Evolutionary conservation across 2,888 invertebrate genomes (phyloP), one percentile per base, ranked within the genome.

Genomic region (Antheraea yamamai): DNA sequence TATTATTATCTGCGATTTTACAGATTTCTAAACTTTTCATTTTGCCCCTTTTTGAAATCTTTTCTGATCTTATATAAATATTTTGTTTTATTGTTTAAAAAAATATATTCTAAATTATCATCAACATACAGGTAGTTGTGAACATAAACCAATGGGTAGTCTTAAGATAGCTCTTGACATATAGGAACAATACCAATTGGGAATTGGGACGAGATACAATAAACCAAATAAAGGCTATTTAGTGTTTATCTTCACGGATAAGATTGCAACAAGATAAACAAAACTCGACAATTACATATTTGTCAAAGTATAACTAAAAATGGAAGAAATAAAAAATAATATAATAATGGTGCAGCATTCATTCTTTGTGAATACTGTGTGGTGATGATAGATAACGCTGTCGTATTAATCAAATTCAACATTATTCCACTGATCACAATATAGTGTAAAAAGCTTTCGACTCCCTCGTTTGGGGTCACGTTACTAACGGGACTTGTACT

Each of bases 401-500:
- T 70, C 70, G 39, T 39, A 20, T 39, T 70, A 70, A 70, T 70
- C 39, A n/a, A n/a, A 70, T 68, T 68, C 30, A 30, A 68, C 39
- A 70, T 39, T 39, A n/a, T 70, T 70, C 35, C 23, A 39, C 23
- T 70, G 70, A 70, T 70, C 70, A 35, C 39, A n/a, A 39, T 39
- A 12, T 30, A 70, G 68, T 39, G 68, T 14, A 20, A 39, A 39
- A 35, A 70, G 70, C 70, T 35, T 39, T 70, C 30, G 70, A 20
- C 70, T 70, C 70, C 39, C 70, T 70, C 39, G 20, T n/a, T 18
- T 30, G 20, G 68, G 70, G n/a, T 70, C 70, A 70, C 70, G 39
- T 70, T 39, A 70, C 68, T 68, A 18, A 61, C 61, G 23, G 23
- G 23, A 61, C 8, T 47, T 61, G 61, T 23, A 23, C 23, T 61